Conservation (phyloP, 1,140 invertebrate species). For the Anadara kagoshimensis region DNA sequence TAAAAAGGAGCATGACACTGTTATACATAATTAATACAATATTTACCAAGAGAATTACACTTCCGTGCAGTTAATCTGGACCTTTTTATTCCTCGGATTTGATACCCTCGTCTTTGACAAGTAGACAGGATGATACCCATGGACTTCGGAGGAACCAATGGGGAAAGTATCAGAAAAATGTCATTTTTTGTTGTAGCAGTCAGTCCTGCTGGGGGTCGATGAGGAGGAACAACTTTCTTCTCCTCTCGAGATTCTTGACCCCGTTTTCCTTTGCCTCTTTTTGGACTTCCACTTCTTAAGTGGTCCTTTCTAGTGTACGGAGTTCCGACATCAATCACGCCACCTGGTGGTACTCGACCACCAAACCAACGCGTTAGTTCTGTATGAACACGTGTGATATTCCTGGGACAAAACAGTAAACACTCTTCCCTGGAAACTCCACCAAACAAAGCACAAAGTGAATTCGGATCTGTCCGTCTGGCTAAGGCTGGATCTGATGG, state of each 20-base stretch:
- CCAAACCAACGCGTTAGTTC: slow-evolving; percentile 69
- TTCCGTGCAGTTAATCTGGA: slow-evolving; percentile 54
- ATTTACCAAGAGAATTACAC: no score
- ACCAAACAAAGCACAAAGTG: slow-evolving; percentile 68
- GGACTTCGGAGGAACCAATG: slow-evolving; percentile 56
- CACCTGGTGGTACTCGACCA: slow-evolving; percentile 61
- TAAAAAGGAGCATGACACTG: no score
- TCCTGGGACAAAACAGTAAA: slow-evolving; percentile 65
- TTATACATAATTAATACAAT: no score
- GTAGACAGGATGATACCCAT: slow-evolving; percentile 63
- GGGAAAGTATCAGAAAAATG: slow-evolving; percentile 64
- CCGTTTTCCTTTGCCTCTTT: slow-evolving; percentile 50
- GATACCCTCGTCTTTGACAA: slow-evolving; percentile 64
- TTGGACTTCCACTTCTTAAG: slow-evolving; percentile 46
- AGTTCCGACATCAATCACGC: slow-evolving; percentile 63
- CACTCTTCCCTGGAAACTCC: slow-evolving; percentile 61
- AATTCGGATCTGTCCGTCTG: slow-evolving; percentile 67
- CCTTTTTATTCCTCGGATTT: slow-evolving; percentile 60
- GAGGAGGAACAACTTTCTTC: slow-evolving; percentile 16
- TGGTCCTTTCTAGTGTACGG: slow-evolving; percentile 57
- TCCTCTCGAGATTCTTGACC: slow-evolving; percentile 27
- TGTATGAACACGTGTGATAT: slow-evolving; percentile 50
- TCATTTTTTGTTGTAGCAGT: slow-evolving; percentile 62
- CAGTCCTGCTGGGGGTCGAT: slow-evolving; percentile 59
- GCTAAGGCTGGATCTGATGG: slow-evolving; percentile 67